phyloP scores from a whole-genome alignment of 2,888 invertebrate species.

The Cheilosia vulpina region DNA sequence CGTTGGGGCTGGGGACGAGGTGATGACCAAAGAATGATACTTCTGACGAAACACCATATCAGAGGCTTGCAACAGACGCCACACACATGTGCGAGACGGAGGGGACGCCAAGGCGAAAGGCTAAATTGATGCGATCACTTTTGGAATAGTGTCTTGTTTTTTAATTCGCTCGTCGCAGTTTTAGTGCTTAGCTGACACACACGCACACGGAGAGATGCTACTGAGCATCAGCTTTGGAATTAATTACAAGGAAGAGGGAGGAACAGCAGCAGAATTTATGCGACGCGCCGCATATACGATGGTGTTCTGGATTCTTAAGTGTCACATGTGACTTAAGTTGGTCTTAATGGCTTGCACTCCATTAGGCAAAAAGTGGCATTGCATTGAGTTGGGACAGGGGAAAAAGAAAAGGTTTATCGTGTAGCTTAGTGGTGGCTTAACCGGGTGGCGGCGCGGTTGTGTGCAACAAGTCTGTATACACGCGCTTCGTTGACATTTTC shows the following conservation, averaged over 20 bases:
- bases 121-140: slow-evolving; percentile 65
- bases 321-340: slow-evolving; percentile 66
- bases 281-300: slow-evolving; percentile 22
- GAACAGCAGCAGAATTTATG: slow-evolving; percentile 45
- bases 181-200: slow-evolving; percentile 58
- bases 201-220: slow-evolving; percentile 10
- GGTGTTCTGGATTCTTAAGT: slow-evolving; percentile 54
- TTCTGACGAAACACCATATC: slow-evolving; percentile 48
- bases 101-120: slow-evolving; percentile 30
- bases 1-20: slow-evolving; percentile 13
- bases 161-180: slow-evolving; percentile 21
- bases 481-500: slow-evolving; percentile 10
- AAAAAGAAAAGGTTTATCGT: slow-evolving; percentile 1
- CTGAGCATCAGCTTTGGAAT: slow-evolving; percentile 49
- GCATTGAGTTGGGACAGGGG: slow-evolving; percentile 31
- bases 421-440: not conserved
- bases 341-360: slow-evolving; percentile 61
- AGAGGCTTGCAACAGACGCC: slow-evolving; percentile 44
- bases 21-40: slow-evolving; percentile 42
- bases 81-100: slow-evolving; percentile 36
- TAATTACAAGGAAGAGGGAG: slow-evolving; percentile 61
- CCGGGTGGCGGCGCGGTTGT: not conserved
- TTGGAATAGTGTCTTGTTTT: slow-evolving; percentile 34
- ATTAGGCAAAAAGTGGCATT: slow-evolving; percentile 59
- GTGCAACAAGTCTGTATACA: not conserved